Evolutionary conservation across 2,888 invertebrate genomes (phyloP), one percentile per base, ranked within the genome.

Genomic region (Nudaria mundana): DNA sequence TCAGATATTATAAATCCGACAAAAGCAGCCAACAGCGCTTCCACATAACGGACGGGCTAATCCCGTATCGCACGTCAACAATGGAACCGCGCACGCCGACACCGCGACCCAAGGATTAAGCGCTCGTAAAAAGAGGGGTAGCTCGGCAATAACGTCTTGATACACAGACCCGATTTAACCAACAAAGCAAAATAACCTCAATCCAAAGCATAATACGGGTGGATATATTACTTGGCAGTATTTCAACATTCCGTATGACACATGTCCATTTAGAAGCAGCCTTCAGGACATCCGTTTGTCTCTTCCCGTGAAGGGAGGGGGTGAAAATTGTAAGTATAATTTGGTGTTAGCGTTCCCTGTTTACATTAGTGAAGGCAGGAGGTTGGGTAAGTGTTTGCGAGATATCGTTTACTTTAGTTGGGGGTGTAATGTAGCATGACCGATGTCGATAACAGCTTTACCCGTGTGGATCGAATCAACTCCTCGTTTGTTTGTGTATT

Each of bases 51-150:
- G n/a, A n/a, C n/a, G n/a, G n/a, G n/a, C n/a, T 7, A 41, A 40
- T 47, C 14, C 37, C 58, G 60, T 59, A 29, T 11, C 63, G 63
- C 47, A 8, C 5, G 3, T 26, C 24, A 23, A 18, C 31, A 63
- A 52, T 58, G 81, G 52, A 68, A 63, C 67, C 71, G 29, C 31
- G 30, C 47, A 41, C 55, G 50, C 48, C 38, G 26, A 52, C 50
- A 56, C 66, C 53, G 62, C 72, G 71, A 75, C 76, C 73, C 71
- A 70, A 64, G 83, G 84, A 84, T 85, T 84, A 85, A 83, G 81
- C 81, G 78, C 79, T 83, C 83, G 81, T 85, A 82, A 85, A 83
- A 81, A 69, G 73, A n/a, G 67, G 81, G 76, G 77, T 74, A 76
- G 75, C 71, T 63, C 64, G 70, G 76, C 75, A 75, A 76, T 84